These are phyloP conservation scores for Acanthosepion pharaonis DNA, from an alignment of 2,888 invertebrate species.

Conservation along the genomic window DNA sequence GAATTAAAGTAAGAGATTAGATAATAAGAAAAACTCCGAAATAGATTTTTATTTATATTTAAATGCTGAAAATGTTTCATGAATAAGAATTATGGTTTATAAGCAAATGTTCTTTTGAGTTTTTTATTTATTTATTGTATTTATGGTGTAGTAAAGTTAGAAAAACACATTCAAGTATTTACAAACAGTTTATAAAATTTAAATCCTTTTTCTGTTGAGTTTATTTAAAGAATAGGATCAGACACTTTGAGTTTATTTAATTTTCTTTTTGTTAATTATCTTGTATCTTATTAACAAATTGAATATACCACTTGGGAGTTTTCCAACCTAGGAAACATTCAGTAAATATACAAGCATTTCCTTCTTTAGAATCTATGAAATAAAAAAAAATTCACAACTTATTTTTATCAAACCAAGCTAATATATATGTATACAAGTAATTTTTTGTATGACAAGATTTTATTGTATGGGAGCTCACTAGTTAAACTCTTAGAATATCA, in stretches of 20 bases:
- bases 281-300: background rate
- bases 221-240: too few species aligned
- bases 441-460: background rate
- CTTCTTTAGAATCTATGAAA: background rate
- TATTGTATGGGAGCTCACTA: background rate
- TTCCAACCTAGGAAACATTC: background rate
- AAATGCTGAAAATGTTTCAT: too few species aligned
- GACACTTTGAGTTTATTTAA: too few species aligned
- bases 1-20: background rate
- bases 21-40: background rate
- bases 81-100: background rate
- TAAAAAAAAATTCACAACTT: background rate
- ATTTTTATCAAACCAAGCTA: background rate
- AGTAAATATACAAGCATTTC: background rate
- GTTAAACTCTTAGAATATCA: background rate
- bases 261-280: background rate
- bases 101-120: background rate
- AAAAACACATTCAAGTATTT: background rate
- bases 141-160: background rate
- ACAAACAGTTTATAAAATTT: background rate
- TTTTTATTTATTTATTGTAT: background rate
- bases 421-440: background rate
- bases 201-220: background rate
- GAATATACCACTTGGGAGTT: background rate
- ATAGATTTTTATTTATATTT: background rate